Base-by-base conservation (phyloP, 2,113 vertebrate genomes). In the Pteruthius melanotis region DNA sequence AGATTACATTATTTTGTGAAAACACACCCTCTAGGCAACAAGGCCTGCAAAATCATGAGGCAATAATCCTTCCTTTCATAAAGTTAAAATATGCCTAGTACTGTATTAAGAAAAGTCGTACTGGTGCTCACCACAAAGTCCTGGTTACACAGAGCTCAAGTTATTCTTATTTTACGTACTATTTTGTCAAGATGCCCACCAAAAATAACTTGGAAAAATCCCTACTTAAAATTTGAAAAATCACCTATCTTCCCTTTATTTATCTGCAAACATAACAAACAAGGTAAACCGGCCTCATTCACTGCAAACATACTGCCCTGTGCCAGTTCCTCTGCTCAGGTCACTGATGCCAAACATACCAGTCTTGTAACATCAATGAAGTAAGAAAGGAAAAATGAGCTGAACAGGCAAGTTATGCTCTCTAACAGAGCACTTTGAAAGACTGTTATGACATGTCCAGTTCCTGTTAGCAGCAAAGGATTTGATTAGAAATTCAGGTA, bases 401-500 rank as follows among this genome's bases (percentile, higher is more conserved):
- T 24, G 14, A 80, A 57, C 15, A 24, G 24, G 11, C 54, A 59
- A 39, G 31, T 12, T 31, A n/a, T 18, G 11, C 16, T 40, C 85
- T 52, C 66, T n/a, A 56, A 53, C 28, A 27, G 0, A 59, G 31
- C 1, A 3, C 15, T 40, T 65, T 40, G 56, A 16, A 40, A 89
- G 49, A 24, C 56, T n/a, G 26, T 10, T 61, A 12, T 0, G 16
- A 33, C 23, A 26, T 4, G 26, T 10, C 44, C 4, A 1, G 12
- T 15, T 77, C 81, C 68, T 6, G 0, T 4, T 3, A 35, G 15
- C 2, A 92, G 54, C 4, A 3, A 65, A 61, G 35, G 42, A 74
- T 42, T 45, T 44, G 66, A 91, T 52, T 0, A 5, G 33, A 85
- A 27, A 78, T 47, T n/a, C 35, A 42, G 27, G 35, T 42, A 88